Conservation (phyloP, 2,888 invertebrate species). For the Acronicta psi region DNA sequence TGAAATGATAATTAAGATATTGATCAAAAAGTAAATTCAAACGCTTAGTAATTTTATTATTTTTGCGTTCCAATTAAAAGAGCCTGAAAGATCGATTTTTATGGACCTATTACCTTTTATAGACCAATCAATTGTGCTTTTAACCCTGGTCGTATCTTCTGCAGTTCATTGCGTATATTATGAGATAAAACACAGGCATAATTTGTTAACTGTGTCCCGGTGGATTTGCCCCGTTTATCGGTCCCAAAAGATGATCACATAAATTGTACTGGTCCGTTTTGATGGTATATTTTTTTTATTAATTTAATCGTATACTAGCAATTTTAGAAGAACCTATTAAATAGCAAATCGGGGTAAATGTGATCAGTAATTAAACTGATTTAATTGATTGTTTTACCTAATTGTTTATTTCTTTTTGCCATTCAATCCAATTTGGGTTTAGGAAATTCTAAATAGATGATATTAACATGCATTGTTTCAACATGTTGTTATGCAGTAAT, state of each 20-base stretch:
- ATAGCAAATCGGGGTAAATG: background rate
- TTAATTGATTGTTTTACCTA: background rate
- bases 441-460: background rate
- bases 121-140: constrained; percentile 41
- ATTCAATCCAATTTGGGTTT: background rate
- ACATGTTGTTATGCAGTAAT: background rate
- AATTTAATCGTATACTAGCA: background rate
- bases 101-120: constrained; percentile 48
- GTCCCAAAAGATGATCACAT: constrained; percentile 16
- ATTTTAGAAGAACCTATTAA: constrained; percentile 3
- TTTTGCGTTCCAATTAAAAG: constrained; percentile 46
- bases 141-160: constrained; percentile 37
- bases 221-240: constrained; percentile 26
- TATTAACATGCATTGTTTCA: background rate
- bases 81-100: constrained; percentile 34
- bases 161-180: constrained; percentile 32
- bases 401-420: background rate
- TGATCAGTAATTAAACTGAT: background rate
- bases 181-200: constrained; percentile 42
- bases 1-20: background rate
- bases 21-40: constrained; percentile 11
- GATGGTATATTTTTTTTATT: constrained; percentile 6
- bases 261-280: constrained; percentile 15
- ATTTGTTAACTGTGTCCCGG: constrained; percentile 44
- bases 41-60: constrained; percentile 35